These are phyloP conservation scores for Pseudochirops corinnae DNA, from an alignment of 2,797 vertebrate species.

Conservation along the genomic window DNA sequence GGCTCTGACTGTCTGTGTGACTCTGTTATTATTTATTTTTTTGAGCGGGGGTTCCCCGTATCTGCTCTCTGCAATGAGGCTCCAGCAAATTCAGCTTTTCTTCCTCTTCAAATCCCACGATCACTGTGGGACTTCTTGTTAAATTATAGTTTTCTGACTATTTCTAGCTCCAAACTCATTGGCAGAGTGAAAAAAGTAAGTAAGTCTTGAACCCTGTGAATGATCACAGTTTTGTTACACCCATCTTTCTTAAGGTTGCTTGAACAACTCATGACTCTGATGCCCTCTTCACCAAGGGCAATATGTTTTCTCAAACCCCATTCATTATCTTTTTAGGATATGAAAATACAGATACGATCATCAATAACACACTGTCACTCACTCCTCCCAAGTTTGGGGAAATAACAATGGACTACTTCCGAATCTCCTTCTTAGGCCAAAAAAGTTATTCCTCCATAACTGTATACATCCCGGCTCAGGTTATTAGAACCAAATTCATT, in stretches of 20 bases:
- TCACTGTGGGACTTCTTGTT: not conserved
- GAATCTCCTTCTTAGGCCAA: constrained; percentile 28
- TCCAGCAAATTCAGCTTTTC: not conserved
- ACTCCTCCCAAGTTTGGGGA: not conserved
- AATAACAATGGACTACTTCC: constrained; percentile 4
- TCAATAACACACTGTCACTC: not conserved
- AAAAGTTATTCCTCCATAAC: constrained; percentile 25
- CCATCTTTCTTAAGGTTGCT: not conserved
- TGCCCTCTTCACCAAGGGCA: not conserved
- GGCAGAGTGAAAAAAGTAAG: not conserved
- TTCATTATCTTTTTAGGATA: not conserved
- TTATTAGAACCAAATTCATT: constrained; percentile 60
- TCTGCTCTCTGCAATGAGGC: not conserved
- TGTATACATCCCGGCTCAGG: constrained; percentile 58
- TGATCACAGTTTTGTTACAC: not conserved
- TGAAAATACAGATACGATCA: not conserved
- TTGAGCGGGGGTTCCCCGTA: not conserved
- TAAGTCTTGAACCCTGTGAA: not conserved
- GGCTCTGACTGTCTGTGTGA: not conserved
- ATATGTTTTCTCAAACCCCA: not conserved
- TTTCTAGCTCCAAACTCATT: not conserved
- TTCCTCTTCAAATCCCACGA: not conserved
- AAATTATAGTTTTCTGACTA: not conserved
- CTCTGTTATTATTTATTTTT: not conserved
- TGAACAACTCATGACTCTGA: not conserved